Conservation (phyloP, 2,888 invertebrate genomes). For the Cylloceria caligata region DNA sequence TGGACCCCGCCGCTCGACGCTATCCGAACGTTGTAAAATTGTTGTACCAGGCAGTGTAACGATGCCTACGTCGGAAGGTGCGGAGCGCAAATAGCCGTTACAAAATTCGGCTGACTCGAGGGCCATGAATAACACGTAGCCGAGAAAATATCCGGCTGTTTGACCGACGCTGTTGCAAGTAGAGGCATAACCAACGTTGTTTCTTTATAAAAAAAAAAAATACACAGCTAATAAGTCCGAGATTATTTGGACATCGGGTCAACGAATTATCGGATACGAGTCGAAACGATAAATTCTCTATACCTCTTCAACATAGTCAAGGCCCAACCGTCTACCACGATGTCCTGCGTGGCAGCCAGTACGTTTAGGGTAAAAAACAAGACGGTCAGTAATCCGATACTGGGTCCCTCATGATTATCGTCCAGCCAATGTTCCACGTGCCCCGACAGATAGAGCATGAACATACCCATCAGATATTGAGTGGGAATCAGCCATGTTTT, state of each 20-base stretch:
- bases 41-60: slow-evolving; percentile 89
- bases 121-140: slow-evolving; percentile 98
- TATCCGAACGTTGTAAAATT: no score
- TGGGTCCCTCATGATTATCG: slow-evolving; percentile 87
- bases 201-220: slow-evolving; percentile 85
- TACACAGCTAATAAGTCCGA: background rate
- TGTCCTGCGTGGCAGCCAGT: slow-evolving; percentile 99
- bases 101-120: slow-evolving; percentile 98
- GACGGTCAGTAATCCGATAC: slow-evolving; percentile 91
- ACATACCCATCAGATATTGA: slow-evolving; percentile 95
- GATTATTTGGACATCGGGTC: no score
- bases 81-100: slow-evolving; percentile 94
- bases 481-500: slow-evolving; percentile 98
- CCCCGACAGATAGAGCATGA: slow-evolving; percentile 94
- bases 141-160: slow-evolving; percentile 98
- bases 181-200: slow-evolving; percentile 98
- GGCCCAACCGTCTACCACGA: slow-evolving; percentile 99
- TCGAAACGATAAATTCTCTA: slow-evolving; percentile 11
- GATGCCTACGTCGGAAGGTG: slow-evolving; percentile 90
- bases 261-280: no score
- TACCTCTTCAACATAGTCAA: slow-evolving; percentile 98
- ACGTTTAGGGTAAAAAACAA: slow-evolving; percentile 97
- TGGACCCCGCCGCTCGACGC: no score
- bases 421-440: slow-evolving; percentile 93
- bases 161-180: slow-evolving; percentile 99